Evolutionary conservation across 2,888 invertebrate species (phyloP).

Genomic region (Lamellibrachia satsuma): DNA sequence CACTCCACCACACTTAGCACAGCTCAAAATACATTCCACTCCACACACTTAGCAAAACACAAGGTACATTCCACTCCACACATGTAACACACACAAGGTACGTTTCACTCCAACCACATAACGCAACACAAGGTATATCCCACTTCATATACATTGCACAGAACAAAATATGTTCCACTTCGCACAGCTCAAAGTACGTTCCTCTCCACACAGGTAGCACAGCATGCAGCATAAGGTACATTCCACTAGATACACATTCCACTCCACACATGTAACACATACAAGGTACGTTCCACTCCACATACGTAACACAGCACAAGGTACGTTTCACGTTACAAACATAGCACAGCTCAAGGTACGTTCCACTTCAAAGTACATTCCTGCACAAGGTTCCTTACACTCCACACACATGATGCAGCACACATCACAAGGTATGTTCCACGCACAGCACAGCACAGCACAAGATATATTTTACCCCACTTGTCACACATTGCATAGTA

Average conservation of each 20-base stretch:
- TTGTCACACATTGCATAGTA: no score
- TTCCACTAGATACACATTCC: not conserved
- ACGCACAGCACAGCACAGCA: no score
- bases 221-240: not conserved
- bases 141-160: no score
- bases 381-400: no score
- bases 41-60: not conserved
- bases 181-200: not conserved
- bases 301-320: not conserved
- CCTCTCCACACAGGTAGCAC: not conserved
- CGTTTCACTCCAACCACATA: not conserved
- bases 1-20: not conserved
- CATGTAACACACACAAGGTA: no score
- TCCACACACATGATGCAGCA: not conserved
- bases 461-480: not conserved
- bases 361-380: not conserved
- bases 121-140: not conserved
- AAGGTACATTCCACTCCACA: not conserved
- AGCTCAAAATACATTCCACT: not conserved
- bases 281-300: no score
- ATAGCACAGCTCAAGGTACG: no score
- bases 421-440: not conserved
- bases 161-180: no score
- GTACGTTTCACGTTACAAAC: not conserved
- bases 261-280: no score